These are phyloP conservation scores for Sebastes glaucus DNA, from an alignment of 2,797 vertebrate genomes.

Conservation along the genomic window DNA sequence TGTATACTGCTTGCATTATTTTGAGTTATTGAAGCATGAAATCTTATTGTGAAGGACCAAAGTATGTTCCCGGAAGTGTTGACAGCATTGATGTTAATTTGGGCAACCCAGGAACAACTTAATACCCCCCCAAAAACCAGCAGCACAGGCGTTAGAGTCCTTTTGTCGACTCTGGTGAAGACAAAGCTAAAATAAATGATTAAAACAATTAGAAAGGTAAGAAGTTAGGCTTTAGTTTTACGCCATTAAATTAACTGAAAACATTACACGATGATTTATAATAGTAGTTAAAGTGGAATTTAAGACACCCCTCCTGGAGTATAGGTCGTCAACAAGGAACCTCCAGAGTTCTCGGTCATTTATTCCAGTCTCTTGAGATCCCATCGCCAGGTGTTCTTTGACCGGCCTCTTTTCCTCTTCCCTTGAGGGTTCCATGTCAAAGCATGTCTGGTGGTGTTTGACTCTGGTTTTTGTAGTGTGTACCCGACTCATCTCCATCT, in stretches of 20 bases:
- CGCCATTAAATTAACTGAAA: not conserved
- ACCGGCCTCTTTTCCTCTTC: not conserved
- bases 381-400: not conserved
- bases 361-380: not conserved
- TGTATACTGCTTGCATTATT: no score
- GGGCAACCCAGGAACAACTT: no score
- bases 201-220: not conserved
- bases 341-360: not conserved
- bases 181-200: not conserved
- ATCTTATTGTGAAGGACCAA: no score
- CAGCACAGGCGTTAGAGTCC: not conserved
- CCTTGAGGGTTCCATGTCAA: not conserved
- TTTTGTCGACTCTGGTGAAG: not conserved
- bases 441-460: not conserved
- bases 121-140: no score
- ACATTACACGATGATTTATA: not conserved
- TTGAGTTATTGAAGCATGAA: no score
- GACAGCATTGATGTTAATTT: no score
- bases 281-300: not conserved
- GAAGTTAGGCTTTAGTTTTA: not conserved
- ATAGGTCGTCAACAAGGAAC: not conserved
- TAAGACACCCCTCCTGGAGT: not conserved
- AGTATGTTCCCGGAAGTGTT: no score
- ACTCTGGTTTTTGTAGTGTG: not conserved
- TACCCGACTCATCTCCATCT: not conserved